Evolutionary conservation across 2,888 invertebrate genomes (phyloP).

Genomic region (Volucella inflata): DNA sequence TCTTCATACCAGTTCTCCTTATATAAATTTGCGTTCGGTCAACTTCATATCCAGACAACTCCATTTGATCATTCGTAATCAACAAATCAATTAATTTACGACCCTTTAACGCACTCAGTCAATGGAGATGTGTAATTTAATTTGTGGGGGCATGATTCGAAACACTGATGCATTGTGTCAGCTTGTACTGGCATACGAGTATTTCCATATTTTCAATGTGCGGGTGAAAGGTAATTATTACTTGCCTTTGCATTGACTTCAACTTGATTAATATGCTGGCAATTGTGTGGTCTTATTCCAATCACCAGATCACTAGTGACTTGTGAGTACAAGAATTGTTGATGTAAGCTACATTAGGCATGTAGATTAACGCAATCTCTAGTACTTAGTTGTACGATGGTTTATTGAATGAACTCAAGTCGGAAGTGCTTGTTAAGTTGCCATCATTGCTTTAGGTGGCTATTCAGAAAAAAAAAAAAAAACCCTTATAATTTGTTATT

Average conservation of each 20-base stretch:
- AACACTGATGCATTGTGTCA: background rate
- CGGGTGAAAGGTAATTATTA: slow-evolving; percentile 15
- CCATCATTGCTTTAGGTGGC: slow-evolving; percentile 9
- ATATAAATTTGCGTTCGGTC: background rate
- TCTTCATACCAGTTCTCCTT: too few species aligned
- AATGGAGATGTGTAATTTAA: slow-evolving; percentile 39
- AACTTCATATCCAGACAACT: background rate
- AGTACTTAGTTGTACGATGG: slow-evolving; percentile 12
- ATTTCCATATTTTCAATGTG: background rate
- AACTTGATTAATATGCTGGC: slow-evolving; percentile 51
- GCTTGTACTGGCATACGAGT: background rate
- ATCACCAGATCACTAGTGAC: slow-evolving; percentile 18
- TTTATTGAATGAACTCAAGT: slow-evolving; percentile 61
- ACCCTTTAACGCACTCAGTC: slow-evolving; percentile 44
- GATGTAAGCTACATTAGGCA: background rate
- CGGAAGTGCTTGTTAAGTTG: slow-evolving; percentile 66
- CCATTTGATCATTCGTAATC: background rate
- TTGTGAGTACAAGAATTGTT: slow-evolving; percentile 36
- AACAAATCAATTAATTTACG: slow-evolving; percentile 54
- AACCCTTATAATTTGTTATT: slow-evolving; percentile 12
- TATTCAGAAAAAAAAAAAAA: slow-evolving; percentile 14
- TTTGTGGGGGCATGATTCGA: slow-evolving; percentile 17
- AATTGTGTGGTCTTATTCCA: slow-evolving; percentile 38
- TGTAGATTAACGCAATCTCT: background rate
- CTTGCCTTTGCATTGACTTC: slow-evolving; percentile 41